Conservation (phyloP, 1,140 invertebrate genomes). For the Tetranychus cinnabarinus region DNA sequence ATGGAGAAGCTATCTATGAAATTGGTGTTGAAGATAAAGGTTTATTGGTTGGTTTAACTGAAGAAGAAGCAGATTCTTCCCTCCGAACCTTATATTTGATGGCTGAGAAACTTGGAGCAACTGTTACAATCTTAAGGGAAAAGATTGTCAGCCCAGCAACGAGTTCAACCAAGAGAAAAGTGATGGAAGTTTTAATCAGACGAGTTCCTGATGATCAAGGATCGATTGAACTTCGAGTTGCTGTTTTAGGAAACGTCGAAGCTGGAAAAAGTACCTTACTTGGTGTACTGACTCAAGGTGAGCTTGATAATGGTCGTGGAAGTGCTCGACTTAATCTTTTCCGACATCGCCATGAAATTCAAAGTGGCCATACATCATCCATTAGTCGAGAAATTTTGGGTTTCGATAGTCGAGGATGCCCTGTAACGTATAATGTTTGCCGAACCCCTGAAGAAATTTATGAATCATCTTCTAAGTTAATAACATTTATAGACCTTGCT, state of each 20-base stretch:
- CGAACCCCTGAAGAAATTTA: slow-evolving; percentile 83
- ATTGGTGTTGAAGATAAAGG: slow-evolving; percentile 59
- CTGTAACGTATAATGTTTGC: slow-evolving; percentile 69
- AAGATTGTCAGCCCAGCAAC: slow-evolving; percentile 21
- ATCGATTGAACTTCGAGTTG: slow-evolving; percentile 62
- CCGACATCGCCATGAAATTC: slow-evolving; percentile 84
- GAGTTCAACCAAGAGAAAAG: slow-evolving; percentile 17
- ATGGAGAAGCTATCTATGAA: slow-evolving; percentile 85
- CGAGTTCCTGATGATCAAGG: slow-evolving; percentile 80
- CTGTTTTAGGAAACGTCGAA: slow-evolving; percentile 76
- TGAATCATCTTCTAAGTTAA: slow-evolving; percentile 61
- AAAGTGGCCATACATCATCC: slow-evolving; percentile 79
- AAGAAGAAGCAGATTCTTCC: slow-evolving; percentile 67
- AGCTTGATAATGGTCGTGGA: slow-evolving; percentile 76
- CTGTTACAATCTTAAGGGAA: slow-evolving; percentile 44
- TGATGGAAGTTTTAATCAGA: slow-evolving; percentile 67
- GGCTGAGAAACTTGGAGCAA: slow-evolving; percentile 53
- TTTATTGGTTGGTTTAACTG: slow-evolving; percentile 27
- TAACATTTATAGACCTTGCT: slow-evolving; percentile 86
- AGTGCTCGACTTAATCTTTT: slow-evolving; percentile 84
- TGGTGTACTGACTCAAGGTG: slow-evolving; percentile 81
- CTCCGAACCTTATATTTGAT: slow-evolving; percentile 67
- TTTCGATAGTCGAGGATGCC: slow-evolving; percentile 47
- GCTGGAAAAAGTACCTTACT: slow-evolving; percentile 25
- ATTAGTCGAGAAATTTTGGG: slow-evolving; percentile 91